Evolutionary conservation across 2,888 invertebrate genomes (phyloP).

Genomic region (Podabrus alpinus): DNA sequence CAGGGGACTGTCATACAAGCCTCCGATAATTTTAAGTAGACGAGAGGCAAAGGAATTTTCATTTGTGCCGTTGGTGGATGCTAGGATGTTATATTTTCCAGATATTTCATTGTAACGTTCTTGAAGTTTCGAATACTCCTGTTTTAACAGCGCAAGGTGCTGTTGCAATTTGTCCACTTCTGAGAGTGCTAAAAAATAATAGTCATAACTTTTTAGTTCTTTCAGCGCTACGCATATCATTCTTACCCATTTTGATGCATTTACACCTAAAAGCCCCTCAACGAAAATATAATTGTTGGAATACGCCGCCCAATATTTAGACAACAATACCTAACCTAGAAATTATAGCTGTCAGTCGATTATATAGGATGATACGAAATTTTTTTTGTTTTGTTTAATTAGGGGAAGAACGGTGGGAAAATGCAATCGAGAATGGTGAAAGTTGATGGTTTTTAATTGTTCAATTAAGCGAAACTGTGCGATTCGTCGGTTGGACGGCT

Average conservation of each 20-base stretch:
- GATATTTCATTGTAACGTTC: constrained; percentile 80
- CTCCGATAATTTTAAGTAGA: constrained; percentile 78
- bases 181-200: constrained; percentile 57
- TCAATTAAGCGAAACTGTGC: not conserved
- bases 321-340: constrained; percentile 1
- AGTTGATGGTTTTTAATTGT: not conserved
- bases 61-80: constrained; percentile 68
- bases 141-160: constrained; percentile 82
- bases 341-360: not conserved
- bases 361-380: not conserved
- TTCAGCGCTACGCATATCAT: not conserved
- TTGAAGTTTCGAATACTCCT: constrained; percentile 90
- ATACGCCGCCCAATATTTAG: constrained; percentile 4
- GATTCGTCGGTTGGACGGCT: not conserved
- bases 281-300: not conserved
- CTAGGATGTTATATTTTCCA: constrained; percentile 79
- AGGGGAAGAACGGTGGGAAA: not conserved
- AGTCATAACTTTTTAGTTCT: not conserved
- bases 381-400: not conserved
- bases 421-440: not conserved
- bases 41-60: constrained; percentile 84
- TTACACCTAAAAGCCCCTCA: not conserved
- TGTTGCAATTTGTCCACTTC: constrained; percentile 76
- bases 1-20: constrained; percentile 77
- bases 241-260: constrained; percentile 3